A percentile compares a stretch with the other conserved stretches of the same genome.
These are phyloP conservation scores for Anguilla obscura DNA, from an alignment of 2,797 vertebrate genomes.

Conservation along the genomic window DNA sequence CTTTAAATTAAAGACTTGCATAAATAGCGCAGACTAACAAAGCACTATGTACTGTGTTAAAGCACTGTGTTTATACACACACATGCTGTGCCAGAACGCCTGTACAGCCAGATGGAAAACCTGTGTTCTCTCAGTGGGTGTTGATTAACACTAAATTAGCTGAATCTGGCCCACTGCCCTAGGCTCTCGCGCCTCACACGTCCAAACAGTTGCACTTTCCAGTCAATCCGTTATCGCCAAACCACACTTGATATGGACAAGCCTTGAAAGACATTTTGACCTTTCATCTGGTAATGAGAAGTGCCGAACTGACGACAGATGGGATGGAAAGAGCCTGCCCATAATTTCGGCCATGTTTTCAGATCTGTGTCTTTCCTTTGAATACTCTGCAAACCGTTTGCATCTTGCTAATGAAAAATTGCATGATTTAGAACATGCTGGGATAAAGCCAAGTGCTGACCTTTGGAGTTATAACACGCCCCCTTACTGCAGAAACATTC, in stretches of 20 bases:
- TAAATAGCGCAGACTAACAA: neutral
- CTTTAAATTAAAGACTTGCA: neutral
- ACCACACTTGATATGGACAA: neutral
- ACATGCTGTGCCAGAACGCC: too few species aligned
- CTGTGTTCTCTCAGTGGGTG: neutral
- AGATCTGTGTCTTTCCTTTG: neutral
- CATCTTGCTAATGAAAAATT: conserved; percentile 5
- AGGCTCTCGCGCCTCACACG: neutral
- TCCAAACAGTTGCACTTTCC: neutral
- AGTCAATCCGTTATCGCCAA: neutral
- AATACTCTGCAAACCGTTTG: neutral
- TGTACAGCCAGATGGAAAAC: neutral
- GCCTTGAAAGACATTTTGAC: neutral
- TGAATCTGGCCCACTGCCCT: neutral
- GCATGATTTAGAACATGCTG: neutral
- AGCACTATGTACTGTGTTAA: neutral
- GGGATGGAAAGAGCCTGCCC: neutral
- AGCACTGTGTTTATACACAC: neutral
- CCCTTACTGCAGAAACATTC: neutral
- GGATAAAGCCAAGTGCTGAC: conserved; percentile 13
- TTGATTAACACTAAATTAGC: conserved; percentile 9
- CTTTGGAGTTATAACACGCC: neutral
- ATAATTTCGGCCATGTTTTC: neutral
- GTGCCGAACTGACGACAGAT: neutral
- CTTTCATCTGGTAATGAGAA: neutral